Conservation (phyloP, 2,888 invertebrate genomes). For the Pyrrhia umbra region DNA sequence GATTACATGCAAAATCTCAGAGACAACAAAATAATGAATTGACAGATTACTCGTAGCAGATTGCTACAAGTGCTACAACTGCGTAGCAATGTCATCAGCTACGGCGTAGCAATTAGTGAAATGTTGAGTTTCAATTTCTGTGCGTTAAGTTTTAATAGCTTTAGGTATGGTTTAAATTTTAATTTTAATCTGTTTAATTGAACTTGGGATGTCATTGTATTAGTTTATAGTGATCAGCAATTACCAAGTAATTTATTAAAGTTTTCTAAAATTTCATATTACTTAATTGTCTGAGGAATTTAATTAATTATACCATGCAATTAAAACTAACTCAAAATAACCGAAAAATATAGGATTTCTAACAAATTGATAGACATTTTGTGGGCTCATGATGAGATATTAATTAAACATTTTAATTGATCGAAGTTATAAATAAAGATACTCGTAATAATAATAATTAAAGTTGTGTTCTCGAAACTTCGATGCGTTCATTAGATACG, state of each 20-base stretch:
- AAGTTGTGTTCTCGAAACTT: slow-evolving; percentile 5
- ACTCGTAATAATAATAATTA: slow-evolving; percentile 2
- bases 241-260: neutral
- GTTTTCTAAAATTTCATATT: slow-evolving; percentile 4
- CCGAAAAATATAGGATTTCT: neutral
- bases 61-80: slow-evolving; percentile 35
- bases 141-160: slow-evolving; percentile 1
- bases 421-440: slow-evolving; percentile 1
- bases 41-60: slow-evolving; percentile 23
- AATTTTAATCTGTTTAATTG: neutral
- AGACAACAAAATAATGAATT: slow-evolving; percentile 28
- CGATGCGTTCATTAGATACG: slow-evolving; percentile 18
- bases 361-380: slow-evolving; percentile 2
- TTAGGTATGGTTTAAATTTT: slow-evolving; percentile 1
- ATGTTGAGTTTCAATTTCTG: slow-evolving; percentile 5
- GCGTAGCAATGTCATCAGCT: slow-evolving; percentile 39
- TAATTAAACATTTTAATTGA: slow-evolving; percentile 26
- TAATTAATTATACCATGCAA: slow-evolving; percentile 19
- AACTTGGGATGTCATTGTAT: neutral
- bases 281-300: slow-evolving; percentile 19
- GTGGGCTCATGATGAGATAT: neutral
- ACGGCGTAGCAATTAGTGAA: slow-evolving; percentile 34
- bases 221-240: neutral
- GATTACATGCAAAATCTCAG: neutral
- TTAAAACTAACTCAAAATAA: slow-evolving; percentile 7